Evolutionary conservation across 2,797 vertebrate genomes (phyloP).

Genomic region (Astyanax mexicanus): DNA sequence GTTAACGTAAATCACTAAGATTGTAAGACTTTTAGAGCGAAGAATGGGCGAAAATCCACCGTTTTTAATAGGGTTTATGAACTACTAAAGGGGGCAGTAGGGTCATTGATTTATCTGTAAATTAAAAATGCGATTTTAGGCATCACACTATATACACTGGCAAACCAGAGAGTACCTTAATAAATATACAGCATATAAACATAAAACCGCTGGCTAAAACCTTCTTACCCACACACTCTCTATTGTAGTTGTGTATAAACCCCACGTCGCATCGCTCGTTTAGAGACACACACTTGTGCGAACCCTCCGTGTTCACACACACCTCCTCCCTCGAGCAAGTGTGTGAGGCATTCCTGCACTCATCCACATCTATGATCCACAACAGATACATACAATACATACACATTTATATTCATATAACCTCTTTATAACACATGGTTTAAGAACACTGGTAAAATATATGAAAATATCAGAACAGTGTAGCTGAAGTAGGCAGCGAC

Average conservation of each 20-base stretch:
- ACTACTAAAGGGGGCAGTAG: too few species aligned
- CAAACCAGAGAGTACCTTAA: constrained; percentile 47
- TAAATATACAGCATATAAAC: constrained; percentile 24
- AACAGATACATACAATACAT: constrained; percentile 18
- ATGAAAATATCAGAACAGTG: too few species aligned
- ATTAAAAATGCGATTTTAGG: too few species aligned
- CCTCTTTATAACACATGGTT: background rate
- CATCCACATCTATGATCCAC: constrained; percentile 76
- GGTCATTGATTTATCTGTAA: too few species aligned
- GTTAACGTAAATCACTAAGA: too few species aligned
- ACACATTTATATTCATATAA: background rate
- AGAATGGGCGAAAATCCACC: too few species aligned
- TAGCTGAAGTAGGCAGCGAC: too few species aligned
- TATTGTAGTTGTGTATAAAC: constrained; percentile 76
- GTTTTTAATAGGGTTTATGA: too few species aligned
- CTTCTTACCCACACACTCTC: constrained; percentile 82
- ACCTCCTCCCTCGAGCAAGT: constrained; percentile 75
- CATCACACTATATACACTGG: background rate
- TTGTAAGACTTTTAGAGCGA: too few species aligned
- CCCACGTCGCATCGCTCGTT: constrained; percentile 78
- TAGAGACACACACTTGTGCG: constrained; percentile 80
- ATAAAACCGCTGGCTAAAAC: constrained; percentile 59
- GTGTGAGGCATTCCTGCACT: constrained; percentile 75
- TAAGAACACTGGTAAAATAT: too few species aligned
- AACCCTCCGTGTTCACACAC: constrained; percentile 80